Conservation (phyloP, 2,113 vertebrate species). For the Anolis carolinensis region DNA sequence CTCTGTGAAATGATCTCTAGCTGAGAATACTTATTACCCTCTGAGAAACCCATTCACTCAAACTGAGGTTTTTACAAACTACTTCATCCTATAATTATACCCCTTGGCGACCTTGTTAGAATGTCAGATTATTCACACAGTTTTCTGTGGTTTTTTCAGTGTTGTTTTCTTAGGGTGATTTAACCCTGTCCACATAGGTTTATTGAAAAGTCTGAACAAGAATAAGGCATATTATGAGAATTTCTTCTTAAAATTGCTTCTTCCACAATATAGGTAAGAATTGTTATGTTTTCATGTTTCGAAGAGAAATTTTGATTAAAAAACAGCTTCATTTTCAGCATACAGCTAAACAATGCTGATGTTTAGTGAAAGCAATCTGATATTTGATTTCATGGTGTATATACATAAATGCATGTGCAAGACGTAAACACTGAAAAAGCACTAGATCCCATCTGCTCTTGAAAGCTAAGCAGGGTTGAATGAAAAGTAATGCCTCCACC, state of each 20-base stretch:
- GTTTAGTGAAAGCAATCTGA: background rate
- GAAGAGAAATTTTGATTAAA: background rate
- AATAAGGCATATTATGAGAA: background rate
- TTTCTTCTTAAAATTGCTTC: background rate
- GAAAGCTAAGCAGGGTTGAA: too few relatives aligned
- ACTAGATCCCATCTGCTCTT: too few relatives aligned
- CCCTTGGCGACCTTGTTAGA: background rate
- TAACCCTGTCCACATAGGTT: background rate
- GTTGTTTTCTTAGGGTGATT: background rate
- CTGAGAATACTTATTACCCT: background rate
- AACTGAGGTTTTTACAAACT: background rate
- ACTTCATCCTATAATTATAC: conserved; percentile 10
- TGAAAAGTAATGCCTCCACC: too few relatives aligned
- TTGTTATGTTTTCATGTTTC: background rate
- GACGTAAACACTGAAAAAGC: too few relatives aligned
- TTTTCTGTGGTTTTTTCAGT: background rate
- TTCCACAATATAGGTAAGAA: background rate
- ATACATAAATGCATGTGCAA: too few relatives aligned
- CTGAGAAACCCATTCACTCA: background rate
- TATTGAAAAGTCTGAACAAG: background rate
- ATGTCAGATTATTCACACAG: background rate
- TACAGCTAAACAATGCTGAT: background rate
- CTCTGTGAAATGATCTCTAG: background rate
- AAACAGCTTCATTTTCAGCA: background rate
- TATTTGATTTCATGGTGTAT: background rate